Evolutionary conservation across 2,113 vertebrate genomes (phyloP), one percentile per base, ranked within the genome.

Genomic region (Channa maculata): DNA sequence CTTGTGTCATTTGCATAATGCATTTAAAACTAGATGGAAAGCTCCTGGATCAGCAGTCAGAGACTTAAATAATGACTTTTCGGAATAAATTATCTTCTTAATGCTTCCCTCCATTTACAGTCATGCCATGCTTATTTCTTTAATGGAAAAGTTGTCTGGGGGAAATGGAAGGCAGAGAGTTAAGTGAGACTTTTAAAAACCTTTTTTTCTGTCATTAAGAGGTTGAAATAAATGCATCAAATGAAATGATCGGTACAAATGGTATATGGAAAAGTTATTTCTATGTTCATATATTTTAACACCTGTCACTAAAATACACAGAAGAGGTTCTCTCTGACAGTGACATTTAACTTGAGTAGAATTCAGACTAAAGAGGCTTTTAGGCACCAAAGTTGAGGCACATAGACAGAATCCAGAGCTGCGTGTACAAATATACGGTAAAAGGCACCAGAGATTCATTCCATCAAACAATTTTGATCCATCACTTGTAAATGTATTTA

Each of bases 141-240:
- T 86, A 85, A 89, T 89, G 79, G 70, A 60, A 84, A 79, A 77
- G 68, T 74, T 83, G 58, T 52, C 46, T 36, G 6, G 15, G 14
- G 5, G 12, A 57, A 75, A 45, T 12, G 8, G 9, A 24, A 33
- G 4, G 33, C 8, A 36, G 36, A 33, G 14, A 69, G 53, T 62
- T 68, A 34, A 59, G 14, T 50, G 9, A 46, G 45, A 64, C 50
- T 75, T 77, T 74, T 44, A 13, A 36, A 75, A 72, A 54, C 4
- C 5, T 52, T 62, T 72, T 24, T 65, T 50, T 39, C 8, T 39
- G 36, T 61, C 59, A 33, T 68, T 59, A 62, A 52, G 15, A 48
- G 6, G 6, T 37, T 5, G 13, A 46, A 72, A 70, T 70, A 36
- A 37, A 37, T 72, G 49, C 15, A 43, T 46, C 13, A 54, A 65